A percentile compares a stretch with the other conserved stretches of the same genome.
Evolutionary conservation across 2,797 vertebrate species (phyloP).

Genomic region (Neosilurus hyrtlii): DNA sequence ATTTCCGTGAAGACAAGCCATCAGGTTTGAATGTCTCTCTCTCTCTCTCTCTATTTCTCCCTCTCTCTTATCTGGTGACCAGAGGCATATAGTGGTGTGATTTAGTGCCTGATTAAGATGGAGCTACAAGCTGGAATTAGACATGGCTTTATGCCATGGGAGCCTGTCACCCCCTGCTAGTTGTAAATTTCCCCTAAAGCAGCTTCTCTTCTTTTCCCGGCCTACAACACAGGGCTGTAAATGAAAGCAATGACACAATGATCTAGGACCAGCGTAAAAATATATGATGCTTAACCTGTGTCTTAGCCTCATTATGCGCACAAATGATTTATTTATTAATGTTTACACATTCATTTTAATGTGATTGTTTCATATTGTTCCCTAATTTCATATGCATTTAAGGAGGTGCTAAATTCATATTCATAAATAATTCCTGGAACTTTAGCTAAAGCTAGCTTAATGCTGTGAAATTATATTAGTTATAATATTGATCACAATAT

Average conservation of each 20-base stretch:
- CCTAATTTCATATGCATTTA: background rate
- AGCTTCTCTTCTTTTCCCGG: slow-evolving; percentile 32
- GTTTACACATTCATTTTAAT: background rate
- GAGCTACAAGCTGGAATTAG: slow-evolving; percentile 58
- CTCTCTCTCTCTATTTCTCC: slow-evolving; percentile 28
- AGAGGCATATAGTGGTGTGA: slow-evolving; percentile 52
- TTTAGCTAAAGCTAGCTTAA: background rate
- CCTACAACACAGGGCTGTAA: background rate
- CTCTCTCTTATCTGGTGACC: slow-evolving; percentile 28
- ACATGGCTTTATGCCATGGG: slow-evolving; percentile 49
- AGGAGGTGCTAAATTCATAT: background rate
- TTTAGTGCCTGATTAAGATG: slow-evolving; percentile 57
- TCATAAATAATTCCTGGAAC: background rate
- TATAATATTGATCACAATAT: too few species aligned
- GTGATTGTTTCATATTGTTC: too few species aligned
- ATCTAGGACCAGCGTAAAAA: slow-evolving; percentile 8
- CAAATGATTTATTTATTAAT: background rate
- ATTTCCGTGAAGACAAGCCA: slow-evolving; percentile 46
- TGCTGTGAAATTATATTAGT: background rate
- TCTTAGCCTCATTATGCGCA: background rate
- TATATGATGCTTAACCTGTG: background rate
- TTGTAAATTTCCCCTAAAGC: slow-evolving; percentile 63
- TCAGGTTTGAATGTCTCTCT: slow-evolving; percentile 21
- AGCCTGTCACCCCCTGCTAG: slow-evolving; percentile 52
- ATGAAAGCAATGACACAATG: background rate